These are phyloP conservation scores for Paguma larvata DNA, from an alignment of 2,797 vertebrate genomes.

Conservation along the genomic window DNA sequence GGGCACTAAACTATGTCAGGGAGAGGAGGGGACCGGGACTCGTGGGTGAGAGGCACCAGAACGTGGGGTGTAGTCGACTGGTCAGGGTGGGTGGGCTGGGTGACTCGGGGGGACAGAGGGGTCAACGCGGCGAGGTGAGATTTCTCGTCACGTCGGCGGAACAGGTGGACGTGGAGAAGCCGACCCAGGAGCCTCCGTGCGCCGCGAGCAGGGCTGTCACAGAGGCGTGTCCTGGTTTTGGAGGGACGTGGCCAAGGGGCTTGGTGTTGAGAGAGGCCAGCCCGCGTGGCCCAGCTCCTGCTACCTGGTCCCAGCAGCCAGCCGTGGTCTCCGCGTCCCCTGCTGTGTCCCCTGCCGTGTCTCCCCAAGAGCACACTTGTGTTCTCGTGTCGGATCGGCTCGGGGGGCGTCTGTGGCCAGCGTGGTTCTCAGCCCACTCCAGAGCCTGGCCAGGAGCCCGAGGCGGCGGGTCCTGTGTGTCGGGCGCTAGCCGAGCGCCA, in stretches of 20 bases:
- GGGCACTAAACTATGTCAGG: neutral
- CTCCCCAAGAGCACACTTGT: neutral
- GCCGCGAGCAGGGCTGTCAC: fast-evolving
- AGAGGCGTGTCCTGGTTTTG: neutral
- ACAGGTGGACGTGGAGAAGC: fast-evolving
- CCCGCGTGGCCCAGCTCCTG: neutral
- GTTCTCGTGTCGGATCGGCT: neutral
- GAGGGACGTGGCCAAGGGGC: neutral
- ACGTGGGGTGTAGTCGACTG: neutral
- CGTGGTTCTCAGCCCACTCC: neutral
- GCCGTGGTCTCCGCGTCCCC: neutral
- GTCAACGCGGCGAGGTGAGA: neutral
- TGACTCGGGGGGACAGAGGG: fast-evolving
- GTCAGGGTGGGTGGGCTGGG: neutral
- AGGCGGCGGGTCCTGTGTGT: fast-evolving
- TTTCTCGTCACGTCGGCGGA: neutral
- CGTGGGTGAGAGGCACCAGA: neutral
- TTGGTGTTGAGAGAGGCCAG: neutral
- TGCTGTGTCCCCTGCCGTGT: neutral
- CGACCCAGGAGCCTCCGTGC: fast-evolving
- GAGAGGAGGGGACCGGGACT: neutral
- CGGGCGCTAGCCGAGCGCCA: fast-evolving
- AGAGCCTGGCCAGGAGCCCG: no score
- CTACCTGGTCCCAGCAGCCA: neutral
- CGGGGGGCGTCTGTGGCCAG: neutral